Percentiles rank a stretch among this genome's conserved stretches.
Evolutionary conservation across 2,113 vertebrate species (phyloP).

Genomic region (Leucopternis melanops): DNA sequence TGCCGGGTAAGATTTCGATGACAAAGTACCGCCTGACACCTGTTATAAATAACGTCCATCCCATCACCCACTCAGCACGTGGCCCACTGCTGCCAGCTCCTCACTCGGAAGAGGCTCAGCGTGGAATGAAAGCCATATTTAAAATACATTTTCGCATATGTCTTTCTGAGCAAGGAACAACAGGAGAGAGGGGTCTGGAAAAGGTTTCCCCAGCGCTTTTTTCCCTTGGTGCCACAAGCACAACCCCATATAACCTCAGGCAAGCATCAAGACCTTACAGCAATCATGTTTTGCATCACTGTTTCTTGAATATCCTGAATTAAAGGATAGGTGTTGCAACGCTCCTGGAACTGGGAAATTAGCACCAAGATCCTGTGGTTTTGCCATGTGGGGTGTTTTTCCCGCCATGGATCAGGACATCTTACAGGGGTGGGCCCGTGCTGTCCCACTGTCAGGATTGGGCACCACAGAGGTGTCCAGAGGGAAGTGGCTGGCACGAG

Average conservation of each 20-base stretch:
- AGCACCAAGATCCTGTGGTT: neutral
- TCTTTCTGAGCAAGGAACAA: neutral
- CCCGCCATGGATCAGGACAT: neutral
- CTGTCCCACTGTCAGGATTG: neutral
- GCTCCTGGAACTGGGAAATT: neutral
- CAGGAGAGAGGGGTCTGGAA: neutral
- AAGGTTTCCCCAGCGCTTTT: neutral
- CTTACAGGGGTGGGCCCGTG: neutral
- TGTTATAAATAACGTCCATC: conserved; percentile 45
- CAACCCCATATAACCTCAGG: neutral
- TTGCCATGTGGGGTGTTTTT: neutral
- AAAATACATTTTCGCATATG: neutral
- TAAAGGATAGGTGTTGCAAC: neutral
- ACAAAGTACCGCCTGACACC: conserved; percentile 41
- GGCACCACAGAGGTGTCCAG: neutral
- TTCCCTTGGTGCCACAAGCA: neutral
- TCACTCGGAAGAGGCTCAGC: neutral
- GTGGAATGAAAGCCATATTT: conserved; percentile 17
- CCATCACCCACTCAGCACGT: conserved; percentile 37
- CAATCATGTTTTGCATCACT: neutral
- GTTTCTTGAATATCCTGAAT: neutral
- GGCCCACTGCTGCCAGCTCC: conserved; percentile 33
- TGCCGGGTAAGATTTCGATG: neutral
- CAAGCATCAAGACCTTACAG: neutral
- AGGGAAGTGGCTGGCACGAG: neutral